phyloP scores from a whole-genome alignment of 2,797 vertebrate genomes.

The Benthosema pterotum region DNA sequence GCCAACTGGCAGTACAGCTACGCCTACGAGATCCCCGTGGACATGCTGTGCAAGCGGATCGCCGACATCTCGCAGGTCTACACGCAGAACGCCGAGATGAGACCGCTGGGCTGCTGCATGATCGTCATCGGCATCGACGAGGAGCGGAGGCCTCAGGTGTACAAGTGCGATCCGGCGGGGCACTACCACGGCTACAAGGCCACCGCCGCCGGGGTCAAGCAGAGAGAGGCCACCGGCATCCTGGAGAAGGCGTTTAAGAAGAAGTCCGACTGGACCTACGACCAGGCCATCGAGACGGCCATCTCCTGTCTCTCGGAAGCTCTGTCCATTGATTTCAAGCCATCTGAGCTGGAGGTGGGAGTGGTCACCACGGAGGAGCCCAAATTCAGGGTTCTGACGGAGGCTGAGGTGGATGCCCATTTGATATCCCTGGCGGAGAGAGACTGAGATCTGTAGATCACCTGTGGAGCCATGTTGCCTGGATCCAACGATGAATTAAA shows the following conservation, averaged over 20 bases:
- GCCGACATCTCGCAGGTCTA: constrained; percentile 98
- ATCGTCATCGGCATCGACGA: constrained; percentile 89
- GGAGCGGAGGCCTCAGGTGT: constrained; percentile 88
- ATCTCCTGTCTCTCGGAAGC: constrained; percentile 95
- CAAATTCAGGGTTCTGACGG: constrained; percentile 97
- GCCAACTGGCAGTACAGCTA: constrained; percentile 99
- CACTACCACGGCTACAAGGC: constrained; percentile 91
- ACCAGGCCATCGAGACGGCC: constrained; percentile 91
- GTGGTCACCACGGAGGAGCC: constrained; percentile 91
- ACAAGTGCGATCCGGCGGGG: constrained; percentile 90
- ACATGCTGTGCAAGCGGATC: constrained; percentile 97
- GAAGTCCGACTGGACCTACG: constrained; percentile 90
- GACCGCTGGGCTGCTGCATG: constrained; percentile 96
- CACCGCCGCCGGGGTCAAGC: constrained; percentile 88
- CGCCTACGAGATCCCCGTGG: constrained; percentile 96
- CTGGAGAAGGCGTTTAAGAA: constrained; percentile 93
- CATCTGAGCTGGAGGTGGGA: constrained; percentile 94
- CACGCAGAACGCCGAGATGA: constrained; percentile 98
- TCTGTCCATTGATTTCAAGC: constrained; percentile 96
- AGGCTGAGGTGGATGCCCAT: constrained; percentile 91
- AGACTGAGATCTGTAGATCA: constrained; percentile 79
- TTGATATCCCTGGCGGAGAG: constrained; percentile 94
- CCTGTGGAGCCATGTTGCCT: constrained; percentile 67
- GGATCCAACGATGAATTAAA: too few species aligned
- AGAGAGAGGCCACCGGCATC: constrained; percentile 90